Evolutionary conservation across 2,888 invertebrate genomes (phyloP), one percentile per base, ranked within the genome.

Genomic region (Cryptocephalus primarius): DNA sequence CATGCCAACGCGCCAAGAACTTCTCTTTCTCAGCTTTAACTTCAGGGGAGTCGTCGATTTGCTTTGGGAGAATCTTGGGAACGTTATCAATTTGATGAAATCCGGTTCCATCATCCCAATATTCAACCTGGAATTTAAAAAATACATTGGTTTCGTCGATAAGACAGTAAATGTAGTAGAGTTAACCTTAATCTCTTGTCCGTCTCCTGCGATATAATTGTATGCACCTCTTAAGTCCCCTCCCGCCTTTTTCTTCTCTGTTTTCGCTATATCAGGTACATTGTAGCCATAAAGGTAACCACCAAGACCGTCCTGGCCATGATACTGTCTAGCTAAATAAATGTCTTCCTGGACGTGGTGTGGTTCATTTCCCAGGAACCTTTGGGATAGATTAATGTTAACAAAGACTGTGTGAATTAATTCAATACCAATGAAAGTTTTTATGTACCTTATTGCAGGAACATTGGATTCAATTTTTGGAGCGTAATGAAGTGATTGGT

Each of bases 1-100:
- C 80, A 36, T 79, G 73, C 83, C 83, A 84, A 22, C 81, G 75
- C 58, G 75, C 75, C 61, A 80, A 78, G 64, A 82, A 82, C 45
- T 80, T 82, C 43, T 80, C 75, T 51, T 83, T 78, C 33, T 85
- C 86, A 11, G 76, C 79, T 48, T 75, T 74, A 4, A 87, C 85
- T 50, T 79, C 85, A 0, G 82, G 81, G 0, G 81, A 79, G 62
- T 85, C 85, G 52, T 80, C 77, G 9, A 77, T 76, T 1, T 79
- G 82, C 61, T 75, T 70, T 44, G 81, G 77, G 43, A 74, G 73
- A 43, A 78, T 74, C 57, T 79, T 78, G 10, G 83, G 82, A 2
- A 82, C 70, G 63, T 86, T 85, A 60, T 85, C 85, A 48, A 82
- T 78, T 52, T 85, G 85, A 69, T 86, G 85, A 74, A 86, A 86